phyloP scores from a whole-genome alignment of 2,888 invertebrate genomes.

The Scaptomyza tumidula region DNA sequence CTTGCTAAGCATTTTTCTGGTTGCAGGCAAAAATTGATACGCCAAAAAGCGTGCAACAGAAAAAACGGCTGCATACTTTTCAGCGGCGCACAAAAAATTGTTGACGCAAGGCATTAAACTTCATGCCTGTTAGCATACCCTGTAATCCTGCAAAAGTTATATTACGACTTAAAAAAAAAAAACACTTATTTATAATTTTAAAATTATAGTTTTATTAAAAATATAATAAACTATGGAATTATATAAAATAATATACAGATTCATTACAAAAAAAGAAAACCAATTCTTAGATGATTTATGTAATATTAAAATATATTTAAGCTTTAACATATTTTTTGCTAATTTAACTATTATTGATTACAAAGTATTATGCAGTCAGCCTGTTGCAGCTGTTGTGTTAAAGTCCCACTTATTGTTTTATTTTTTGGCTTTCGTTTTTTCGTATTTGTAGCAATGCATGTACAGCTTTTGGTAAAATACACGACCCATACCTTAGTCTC shows the following conservation, averaged over 20 bases:
- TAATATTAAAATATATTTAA: background rate
- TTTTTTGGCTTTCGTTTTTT: conserved; percentile 29
- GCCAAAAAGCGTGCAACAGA: conserved; percentile 55
- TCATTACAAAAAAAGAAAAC: too few relatives aligned
- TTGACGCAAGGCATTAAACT: conserved; percentile 80
- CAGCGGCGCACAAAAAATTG: conserved; percentile 73
- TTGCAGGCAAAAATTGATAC: conserved; percentile 70
- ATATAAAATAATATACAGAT: too few relatives aligned
- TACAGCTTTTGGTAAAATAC: conserved; percentile 43
- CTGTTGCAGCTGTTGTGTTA: background rate
- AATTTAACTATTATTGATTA: background rate
- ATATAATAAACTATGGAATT: background rate
- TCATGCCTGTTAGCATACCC: conserved; percentile 44
- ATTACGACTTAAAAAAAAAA: background rate
- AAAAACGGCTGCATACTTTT: conserved; percentile 59
- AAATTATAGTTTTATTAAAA: background rate
- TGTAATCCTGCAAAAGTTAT: background rate
- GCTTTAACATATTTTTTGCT: background rate
- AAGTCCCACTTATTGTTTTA: conserved; percentile 5
- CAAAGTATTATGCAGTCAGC: background rate
- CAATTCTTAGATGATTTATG: too few relatives aligned
- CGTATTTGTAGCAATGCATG: conserved; percentile 47
- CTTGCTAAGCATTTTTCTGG: conserved; percentile 13
- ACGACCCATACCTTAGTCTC: conserved; percentile 16
- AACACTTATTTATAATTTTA: background rate